These are phyloP conservation scores for Steinernema khuongi DNA, from an alignment of 1,140 invertebrate species.

Conservation along the genomic window DNA sequence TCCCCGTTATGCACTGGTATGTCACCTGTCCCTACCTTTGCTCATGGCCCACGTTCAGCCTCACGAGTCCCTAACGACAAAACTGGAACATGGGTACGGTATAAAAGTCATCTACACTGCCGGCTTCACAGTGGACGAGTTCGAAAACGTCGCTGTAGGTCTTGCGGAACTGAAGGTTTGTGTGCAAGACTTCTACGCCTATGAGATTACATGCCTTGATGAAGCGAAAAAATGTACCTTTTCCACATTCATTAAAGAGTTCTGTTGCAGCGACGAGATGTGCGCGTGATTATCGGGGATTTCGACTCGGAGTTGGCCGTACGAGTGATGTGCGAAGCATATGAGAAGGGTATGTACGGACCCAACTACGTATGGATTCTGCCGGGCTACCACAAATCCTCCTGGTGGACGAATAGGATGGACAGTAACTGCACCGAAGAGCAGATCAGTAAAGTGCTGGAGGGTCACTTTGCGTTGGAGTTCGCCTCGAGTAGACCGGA, in stretches of 20 bases:
- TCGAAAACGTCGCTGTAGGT: conserved; percentile 66
- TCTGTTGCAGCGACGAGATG: conserved; percentile 69
- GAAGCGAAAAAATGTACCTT: background rate
- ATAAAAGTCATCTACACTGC: conserved; percentile 82
- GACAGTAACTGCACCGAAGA: conserved; percentile 69
- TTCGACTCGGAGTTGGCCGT: conserved; percentile 90
- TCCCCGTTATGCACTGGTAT: conserved; percentile 80
- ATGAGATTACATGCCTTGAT: too few relatives aligned
- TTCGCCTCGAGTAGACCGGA: conserved; percentile 71
- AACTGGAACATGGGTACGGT: conserved; percentile 71
- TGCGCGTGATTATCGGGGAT: conserved; percentile 89
- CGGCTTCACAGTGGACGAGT: conserved; percentile 80
- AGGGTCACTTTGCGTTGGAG: conserved; percentile 84
- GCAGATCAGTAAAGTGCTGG: conserved; percentile 74
- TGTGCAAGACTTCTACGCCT: too few relatives aligned
- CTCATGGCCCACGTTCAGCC: conserved; percentile 64
- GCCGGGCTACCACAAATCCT: conserved; percentile 73
- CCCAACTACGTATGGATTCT: conserved; percentile 93
- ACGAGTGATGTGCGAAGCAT: conserved; percentile 81
- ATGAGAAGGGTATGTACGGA: conserved; percentile 70
- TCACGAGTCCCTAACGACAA: conserved; percentile 81
- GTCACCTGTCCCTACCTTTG: conserved; percentile 47
- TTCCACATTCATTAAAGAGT: conserved; percentile 60
- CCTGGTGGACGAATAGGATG: conserved; percentile 69
- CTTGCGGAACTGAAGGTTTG: conserved; percentile 73